Conservation (phyloP, 1,140 invertebrate genomes). For the Micrasema minimum region DNA sequence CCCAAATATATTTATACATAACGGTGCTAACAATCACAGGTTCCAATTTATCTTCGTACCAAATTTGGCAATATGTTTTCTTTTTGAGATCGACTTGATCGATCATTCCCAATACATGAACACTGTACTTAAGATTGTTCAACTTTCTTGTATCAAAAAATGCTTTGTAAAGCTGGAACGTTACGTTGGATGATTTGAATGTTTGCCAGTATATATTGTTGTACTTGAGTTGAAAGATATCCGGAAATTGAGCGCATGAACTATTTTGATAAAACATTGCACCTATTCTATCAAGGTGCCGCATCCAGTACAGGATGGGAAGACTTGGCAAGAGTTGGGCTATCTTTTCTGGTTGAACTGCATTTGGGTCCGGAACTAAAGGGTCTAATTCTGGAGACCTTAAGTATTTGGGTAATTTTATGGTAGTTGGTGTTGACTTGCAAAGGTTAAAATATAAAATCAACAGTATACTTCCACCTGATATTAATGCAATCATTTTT, state of each 20-base stretch:
- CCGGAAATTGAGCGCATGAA: conserved; percentile 83
- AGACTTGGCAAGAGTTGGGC: conserved; percentile 80
- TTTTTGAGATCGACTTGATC: conserved; percentile 86
- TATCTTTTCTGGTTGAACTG: conserved; percentile 72
- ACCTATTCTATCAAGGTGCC: conserved; percentile 79
- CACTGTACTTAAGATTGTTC: conserved; percentile 80
- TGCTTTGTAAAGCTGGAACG: conserved; percentile 89
- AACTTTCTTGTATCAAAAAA: conserved; percentile 85
- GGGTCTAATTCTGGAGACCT: neutral
- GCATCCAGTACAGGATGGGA: conserved; percentile 84
- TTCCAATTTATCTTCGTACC: conserved; percentile 86
- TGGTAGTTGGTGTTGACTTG: no score
- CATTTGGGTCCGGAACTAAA: neutral
- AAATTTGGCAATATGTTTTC: conserved; percentile 87
- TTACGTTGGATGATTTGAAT: conserved; percentile 80
- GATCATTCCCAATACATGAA: conserved; percentile 89
- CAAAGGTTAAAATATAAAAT: neutral
- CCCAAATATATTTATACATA: conserved; percentile 95
- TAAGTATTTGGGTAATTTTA: no score
- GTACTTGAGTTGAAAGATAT: conserved; percentile 88
- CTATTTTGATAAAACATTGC: conserved; percentile 78
- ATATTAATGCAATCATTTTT: neutral
- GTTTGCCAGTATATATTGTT: conserved; percentile 94
- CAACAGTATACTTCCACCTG: neutral
- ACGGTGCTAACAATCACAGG: conserved; percentile 82